Base-by-base conservation (phyloP, 92 coral and sea anemone genomes). In the Pocillopora meandrina region DNA sequence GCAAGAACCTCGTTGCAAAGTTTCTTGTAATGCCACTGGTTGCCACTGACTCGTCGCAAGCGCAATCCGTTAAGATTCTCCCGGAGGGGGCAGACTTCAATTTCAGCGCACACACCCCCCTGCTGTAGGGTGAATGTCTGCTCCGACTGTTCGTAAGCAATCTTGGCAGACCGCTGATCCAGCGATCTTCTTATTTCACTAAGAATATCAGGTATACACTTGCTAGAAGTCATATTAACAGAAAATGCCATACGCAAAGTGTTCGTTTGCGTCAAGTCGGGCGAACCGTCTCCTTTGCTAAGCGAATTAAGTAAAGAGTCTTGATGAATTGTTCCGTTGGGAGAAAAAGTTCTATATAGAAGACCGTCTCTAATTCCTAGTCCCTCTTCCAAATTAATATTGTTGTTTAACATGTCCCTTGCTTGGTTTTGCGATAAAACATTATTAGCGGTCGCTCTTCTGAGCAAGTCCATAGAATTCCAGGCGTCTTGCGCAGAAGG, bases 21-120 rank as follows among this genome's bases (percentile, higher is more conserved):
- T 78, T 93, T 95, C 81, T 91, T 97, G 91, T 97, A 97, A 65
- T 97, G 93, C 99, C 99, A 97, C 74, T 83, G 87, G 81, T 97
- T 86, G 47, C 99, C 99, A 84, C 98, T 93, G 86, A 97, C 92
- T 56, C 95, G 92, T 67, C 97, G 97, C 87, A 97, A 80, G 71
- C 98, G 98, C 75, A 97, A 89, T 70, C 98, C 99, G 81, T 97
- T 97, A 57, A 97, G 86, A 16, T 84, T 82, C 15, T 81, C 90
- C 6, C 96, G 92, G 55, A 95, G 75, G 71, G 89, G 92, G 77
- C 99, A 97, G 15, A 97, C 96, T 76, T 97, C 99, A 56, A 97
- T 97, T 86, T 97, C 95, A 93, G 93, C 93, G 72, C 92, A 92
- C 1, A 97, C 99, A 56, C 89, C 93, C 52, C 95, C 99, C 67